Conservation (phyloP, 2,113 vertebrate species). For the Amblyornis subalaris region DNA sequence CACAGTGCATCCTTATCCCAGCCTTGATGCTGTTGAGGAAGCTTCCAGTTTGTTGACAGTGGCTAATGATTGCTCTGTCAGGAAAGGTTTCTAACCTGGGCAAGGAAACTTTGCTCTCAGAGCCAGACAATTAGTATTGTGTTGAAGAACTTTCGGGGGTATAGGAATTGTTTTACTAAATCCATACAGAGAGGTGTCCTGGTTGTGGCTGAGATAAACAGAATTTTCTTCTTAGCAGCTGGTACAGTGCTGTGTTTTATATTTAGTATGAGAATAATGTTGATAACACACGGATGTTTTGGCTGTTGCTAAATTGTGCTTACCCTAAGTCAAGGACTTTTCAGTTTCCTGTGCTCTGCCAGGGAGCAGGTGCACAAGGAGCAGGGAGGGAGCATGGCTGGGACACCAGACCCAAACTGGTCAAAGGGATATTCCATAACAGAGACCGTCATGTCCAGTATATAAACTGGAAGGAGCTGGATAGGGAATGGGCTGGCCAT, state of each 20-base stretch:
- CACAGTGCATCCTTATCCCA: background rate
- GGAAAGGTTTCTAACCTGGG: background rate
- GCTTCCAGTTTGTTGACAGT: background rate
- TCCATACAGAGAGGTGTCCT: fast-evolving
- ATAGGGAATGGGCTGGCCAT: background rate
- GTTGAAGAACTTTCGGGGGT: background rate
- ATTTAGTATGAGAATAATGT: background rate
- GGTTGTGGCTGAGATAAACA: background rate
- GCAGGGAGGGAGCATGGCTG: background rate
- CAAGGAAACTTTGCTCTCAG: background rate
- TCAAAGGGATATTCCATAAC: background rate
- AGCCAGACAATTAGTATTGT: background rate
- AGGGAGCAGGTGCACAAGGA: background rate
- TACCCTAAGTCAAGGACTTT: background rate
- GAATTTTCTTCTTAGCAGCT: background rate
- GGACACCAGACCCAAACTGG: too few species aligned
- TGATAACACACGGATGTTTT: background rate
- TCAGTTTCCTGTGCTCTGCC: background rate
- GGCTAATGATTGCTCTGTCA: background rate
- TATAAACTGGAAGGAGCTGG: background rate
- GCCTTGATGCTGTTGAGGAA: background rate
- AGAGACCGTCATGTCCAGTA: fast-evolving
- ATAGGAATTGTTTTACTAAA: background rate
- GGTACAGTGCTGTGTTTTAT: background rate
- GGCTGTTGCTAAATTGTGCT: background rate